Evolutionary conservation across 2,888 invertebrate species (phyloP).

Genomic region (Caenorhabditis uteleia): DNA sequence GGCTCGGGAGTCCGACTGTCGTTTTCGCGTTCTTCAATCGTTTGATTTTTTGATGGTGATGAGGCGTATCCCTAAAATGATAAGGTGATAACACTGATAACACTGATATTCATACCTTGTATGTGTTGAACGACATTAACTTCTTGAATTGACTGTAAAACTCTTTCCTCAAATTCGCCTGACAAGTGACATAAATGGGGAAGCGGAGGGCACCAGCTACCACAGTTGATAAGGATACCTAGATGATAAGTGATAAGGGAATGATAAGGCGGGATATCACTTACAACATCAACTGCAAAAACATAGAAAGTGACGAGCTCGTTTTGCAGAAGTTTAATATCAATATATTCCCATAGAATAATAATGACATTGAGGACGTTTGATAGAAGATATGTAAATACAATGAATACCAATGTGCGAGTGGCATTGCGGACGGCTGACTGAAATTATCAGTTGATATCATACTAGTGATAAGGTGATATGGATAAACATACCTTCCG

Average conservation of each 20-base stretch:
- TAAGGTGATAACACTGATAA: conserved; percentile 10
- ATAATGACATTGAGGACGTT: conserved; percentile 64
- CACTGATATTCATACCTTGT: conserved; percentile 4
- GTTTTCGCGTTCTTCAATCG: conserved; percentile 14
- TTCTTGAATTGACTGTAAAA: conserved; percentile 34
- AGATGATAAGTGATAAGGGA: conserved; percentile 13
- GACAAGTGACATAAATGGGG: conserved; percentile 63
- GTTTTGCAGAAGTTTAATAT: conserved; percentile 34
- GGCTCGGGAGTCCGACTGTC: conserved; percentile 27
- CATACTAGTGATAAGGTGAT: not conserved
- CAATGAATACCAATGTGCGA: conserved; percentile 58
- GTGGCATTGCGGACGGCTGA: conserved; percentile 60
- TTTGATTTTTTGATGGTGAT: conserved; percentile 18
- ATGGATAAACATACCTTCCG: conserved; percentile 33
- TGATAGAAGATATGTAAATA: conserved; percentile 63
- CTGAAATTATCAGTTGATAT: conserved; percentile 31
- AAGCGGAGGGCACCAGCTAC: conserved; percentile 62
- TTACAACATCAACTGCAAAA: conserved; percentile 62
- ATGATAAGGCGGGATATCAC: too few species aligned
- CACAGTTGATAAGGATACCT: conserved; percentile 54
- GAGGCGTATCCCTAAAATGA: conserved; percentile 11
- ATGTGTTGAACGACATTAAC: conserved; percentile 13
- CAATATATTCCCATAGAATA: conserved; percentile 66
- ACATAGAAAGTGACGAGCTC: conserved; percentile 57
- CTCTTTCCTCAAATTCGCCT: conserved; percentile 47